These are phyloP conservation scores for Bruchidius siliquastri DNA, from an alignment of 2,888 invertebrate genomes.

Conservation along the genomic window DNA sequence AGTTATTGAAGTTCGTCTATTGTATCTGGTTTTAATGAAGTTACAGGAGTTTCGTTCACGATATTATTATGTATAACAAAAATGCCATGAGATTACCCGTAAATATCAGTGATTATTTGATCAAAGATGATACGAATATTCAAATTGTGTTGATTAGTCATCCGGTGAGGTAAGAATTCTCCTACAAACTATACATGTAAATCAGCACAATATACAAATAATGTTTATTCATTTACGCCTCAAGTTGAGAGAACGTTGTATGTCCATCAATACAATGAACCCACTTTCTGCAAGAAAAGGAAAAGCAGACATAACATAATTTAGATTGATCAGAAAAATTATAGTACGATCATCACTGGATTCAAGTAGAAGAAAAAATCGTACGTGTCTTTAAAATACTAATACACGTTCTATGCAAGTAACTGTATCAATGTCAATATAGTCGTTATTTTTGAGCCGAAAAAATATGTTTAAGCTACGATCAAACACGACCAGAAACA, in stretches of 20 bases:
- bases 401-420: too few species aligned
- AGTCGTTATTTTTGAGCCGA: too few species aligned
- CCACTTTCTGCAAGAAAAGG: neutral
- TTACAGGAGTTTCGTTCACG: slow-evolving; percentile 41
- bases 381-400: too few species aligned
- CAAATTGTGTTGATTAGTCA: neutral
- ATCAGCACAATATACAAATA: neutral
- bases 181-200: too few species aligned
- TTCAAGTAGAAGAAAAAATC: too few species aligned
- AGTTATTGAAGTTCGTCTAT: too few species aligned
- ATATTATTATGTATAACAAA: slow-evolving; percentile 30
- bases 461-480: too few species aligned
- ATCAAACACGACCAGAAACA: too few species aligned
- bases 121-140: neutral
- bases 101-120: neutral
- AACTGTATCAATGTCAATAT: too few species aligned
- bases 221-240: neutral
- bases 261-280: neutral
- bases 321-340: neutral
- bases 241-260: neutral
- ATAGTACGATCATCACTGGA: neutral
- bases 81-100: too few species aligned
- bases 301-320: neutral
- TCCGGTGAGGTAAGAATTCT: neutral
- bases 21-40: too few species aligned